A percentile compares a stretch with the other conserved stretches of the same genome.
Conservation (phyloP, 2,797 vertebrate species). For the Sebastes vulpes region DNA sequence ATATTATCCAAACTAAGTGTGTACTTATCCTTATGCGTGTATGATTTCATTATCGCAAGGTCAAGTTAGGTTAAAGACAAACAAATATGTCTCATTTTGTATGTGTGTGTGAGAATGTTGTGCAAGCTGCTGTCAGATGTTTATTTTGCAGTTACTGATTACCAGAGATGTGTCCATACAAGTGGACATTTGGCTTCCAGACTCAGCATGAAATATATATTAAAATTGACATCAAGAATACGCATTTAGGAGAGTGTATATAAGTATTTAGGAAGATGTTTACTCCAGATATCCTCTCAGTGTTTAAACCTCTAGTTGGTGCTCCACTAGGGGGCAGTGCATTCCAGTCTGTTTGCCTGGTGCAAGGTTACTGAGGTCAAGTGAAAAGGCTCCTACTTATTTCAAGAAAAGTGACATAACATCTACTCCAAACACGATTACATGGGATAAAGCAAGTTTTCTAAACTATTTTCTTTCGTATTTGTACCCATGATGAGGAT, state of each 20-base stretch:
- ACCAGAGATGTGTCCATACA: not conserved
- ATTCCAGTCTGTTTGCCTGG: constrained; percentile 44
- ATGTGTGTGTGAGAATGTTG: not conserved
- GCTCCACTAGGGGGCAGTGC: constrained; percentile 75
- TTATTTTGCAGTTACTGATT: constrained; percentile 39
- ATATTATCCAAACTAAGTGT: not conserved
- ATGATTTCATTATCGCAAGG: not conserved
- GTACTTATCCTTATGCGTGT: not conserved
- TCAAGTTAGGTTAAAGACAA: constrained; percentile 12
- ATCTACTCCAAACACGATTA: not conserved
- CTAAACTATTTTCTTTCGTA: not conserved
- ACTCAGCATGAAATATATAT: not conserved
- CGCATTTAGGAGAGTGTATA: not conserved
- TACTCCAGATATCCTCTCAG: not conserved
- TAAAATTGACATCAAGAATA: not conserved
- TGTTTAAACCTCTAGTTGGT: not conserved
- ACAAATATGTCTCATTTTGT: constrained; percentile 2
- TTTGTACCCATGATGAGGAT: not conserved
- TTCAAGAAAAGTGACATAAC: constrained; percentile 1
- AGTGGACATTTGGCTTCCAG: not conserved
- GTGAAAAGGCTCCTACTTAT: not conserved
- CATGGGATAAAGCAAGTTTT: not conserved
- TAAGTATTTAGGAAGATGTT: not conserved
- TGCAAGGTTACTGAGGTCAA: constrained; percentile 21
- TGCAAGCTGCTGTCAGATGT: not conserved